Base-by-base conservation (phyloP, 2,888 invertebrate genomes). In the Nycteola revayana region DNA sequence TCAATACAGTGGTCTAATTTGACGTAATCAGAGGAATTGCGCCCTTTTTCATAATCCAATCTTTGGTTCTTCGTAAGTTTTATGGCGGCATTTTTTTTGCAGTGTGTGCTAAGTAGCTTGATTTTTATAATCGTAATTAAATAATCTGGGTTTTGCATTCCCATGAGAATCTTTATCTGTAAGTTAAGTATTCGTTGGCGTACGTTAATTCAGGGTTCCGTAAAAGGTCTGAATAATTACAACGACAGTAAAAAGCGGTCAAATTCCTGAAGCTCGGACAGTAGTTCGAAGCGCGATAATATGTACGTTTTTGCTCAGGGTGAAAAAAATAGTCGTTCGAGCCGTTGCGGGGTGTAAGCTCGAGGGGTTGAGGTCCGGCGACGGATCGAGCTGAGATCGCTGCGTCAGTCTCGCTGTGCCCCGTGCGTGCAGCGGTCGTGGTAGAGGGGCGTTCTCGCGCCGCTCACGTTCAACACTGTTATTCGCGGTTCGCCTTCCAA, bases 221-320 rank as follows among this genome's bases (percentile, higher is more conserved):
- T 81, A 84, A 75, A 85, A 65, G 84, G 80, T 69, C 73, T 80
- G 73, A 78, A 83, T 83, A 81, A 83, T 80, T 80, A 78, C 62
- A 56, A 20, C 25, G 43, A 46, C 57, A 71, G 63, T 14, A 87
- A 86, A 84, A 86, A 86, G 79, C 51, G 60, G 79, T 75, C 47
- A 55, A 62, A 74, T 71, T 59, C 74, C 68, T 56, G n/a, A 48
- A 60, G 27, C 50, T 66, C 56, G 53, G 55, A 50, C 48, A 55
- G 60, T 60, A 52, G 60, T 63, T 55, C 48, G 51, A 58, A 60
- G 59, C 47, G 56, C 57, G 45, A 10, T 41, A 50, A 47, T 28
- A 36, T 50, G 45, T 42, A 32, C 36, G 39, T 75, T 74, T 76
- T 71, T 76, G 57, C 42, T 42, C 7, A 35, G 49, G 61, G 62